Evolutionary conservation across 2,888 invertebrate genomes (phyloP).

Genomic region (Alloscopus bannaensis): DNA sequence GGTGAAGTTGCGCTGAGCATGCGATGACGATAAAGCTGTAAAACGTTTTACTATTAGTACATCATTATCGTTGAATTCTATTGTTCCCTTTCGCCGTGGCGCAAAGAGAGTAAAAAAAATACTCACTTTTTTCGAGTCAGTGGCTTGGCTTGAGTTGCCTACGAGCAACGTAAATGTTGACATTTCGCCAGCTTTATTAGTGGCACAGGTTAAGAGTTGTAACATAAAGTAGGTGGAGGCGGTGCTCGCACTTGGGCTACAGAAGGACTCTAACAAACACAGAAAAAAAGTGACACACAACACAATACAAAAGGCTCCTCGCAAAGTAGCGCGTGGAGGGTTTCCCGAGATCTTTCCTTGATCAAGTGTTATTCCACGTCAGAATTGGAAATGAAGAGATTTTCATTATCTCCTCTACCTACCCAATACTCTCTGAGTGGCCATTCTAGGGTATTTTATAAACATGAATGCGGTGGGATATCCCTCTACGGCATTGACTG

Average conservation of each 20-base stretch:
- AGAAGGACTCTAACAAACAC: not conserved
- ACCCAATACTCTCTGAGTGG: not conserved
- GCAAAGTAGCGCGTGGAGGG: not conserved
- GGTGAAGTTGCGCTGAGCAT: not conserved
- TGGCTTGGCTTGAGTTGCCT: not conserved
- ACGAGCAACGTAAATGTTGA: not conserved
- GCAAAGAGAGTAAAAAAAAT: not conserved
- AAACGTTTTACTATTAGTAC: not conserved
- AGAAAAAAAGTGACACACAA: not conserved
- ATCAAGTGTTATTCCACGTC: slow-evolving; percentile 13
- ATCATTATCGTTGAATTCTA: slow-evolving; percentile 8
- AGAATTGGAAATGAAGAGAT: slow-evolving; percentile 13
- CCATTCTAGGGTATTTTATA: not conserved
- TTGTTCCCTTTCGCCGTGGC: not conserved
- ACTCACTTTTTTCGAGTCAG: not conserved
- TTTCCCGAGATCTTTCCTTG: not conserved
- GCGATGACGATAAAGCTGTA: slow-evolving; percentile 5
- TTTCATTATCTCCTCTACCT: not conserved
- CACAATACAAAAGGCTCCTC: not conserved
- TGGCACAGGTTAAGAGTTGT: no score
- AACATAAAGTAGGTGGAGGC: no score
- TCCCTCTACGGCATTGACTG: not conserved
- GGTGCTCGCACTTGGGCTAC: no score
- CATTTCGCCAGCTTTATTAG: no score
- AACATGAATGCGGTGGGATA: not conserved